Evolutionary conservation across 2,888 invertebrate genomes (phyloP).

Genomic region (Eretmocerus hayati): DNA sequence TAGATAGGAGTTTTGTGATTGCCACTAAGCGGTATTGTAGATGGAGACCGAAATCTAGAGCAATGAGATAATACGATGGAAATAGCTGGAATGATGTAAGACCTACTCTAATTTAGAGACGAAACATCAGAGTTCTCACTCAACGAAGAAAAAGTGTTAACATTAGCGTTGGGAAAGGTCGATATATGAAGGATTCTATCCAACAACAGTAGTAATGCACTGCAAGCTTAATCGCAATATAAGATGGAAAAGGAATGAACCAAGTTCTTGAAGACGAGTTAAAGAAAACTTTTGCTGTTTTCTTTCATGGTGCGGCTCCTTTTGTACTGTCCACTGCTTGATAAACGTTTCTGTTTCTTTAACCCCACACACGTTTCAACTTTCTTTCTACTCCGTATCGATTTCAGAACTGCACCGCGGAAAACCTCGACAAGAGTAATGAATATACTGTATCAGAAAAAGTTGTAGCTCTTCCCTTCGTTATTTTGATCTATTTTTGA

Average conservation of each 20-base stretch:
- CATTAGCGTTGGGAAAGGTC: no score
- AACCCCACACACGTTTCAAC: not conserved
- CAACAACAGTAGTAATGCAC: not conserved
- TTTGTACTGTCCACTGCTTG: conserved; percentile 10
- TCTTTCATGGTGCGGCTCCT: conserved; percentile 6
- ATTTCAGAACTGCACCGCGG: not conserved
- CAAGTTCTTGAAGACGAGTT: conserved; percentile 2
- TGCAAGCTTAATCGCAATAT: conserved; percentile 3
- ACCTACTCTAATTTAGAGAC: no score
- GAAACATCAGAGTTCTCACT: no score
- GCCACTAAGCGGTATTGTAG: no score
- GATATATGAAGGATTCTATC: no score
- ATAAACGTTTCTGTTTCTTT: conserved; percentile 12
- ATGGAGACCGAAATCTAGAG: no score
- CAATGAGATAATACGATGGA: no score
- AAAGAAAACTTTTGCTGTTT: conserved; percentile 3
- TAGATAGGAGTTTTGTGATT: no score
- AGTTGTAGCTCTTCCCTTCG: not conserved
- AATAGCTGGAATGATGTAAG: no score
- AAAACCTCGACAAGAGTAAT: not conserved
- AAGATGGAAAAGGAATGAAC: not conserved
- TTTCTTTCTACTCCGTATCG: not conserved
- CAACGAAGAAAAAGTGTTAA: no score
- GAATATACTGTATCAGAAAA: not conserved
- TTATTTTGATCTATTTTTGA: conserved; percentile 1